These are phyloP conservation scores for Callospermophilus lateralis DNA, from an alignment of 2,113 vertebrate species.

Conservation along the genomic window DNA sequence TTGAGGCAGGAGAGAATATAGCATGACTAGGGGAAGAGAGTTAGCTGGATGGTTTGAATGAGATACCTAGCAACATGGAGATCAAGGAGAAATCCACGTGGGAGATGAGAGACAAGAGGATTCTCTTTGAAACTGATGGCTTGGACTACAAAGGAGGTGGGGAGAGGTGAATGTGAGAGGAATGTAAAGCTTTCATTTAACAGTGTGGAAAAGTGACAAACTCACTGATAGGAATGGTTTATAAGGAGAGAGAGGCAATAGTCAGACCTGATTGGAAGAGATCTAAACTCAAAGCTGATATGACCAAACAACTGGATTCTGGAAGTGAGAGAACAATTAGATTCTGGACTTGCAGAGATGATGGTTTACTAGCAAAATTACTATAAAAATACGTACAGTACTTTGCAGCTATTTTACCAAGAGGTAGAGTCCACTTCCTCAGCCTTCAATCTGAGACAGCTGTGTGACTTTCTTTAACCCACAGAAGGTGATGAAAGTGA, in stretches of 20 bases:
- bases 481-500: not conserved
- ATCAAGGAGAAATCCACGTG: not conserved
- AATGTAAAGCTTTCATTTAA: not conserved
- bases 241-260: not conserved
- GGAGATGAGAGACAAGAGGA: not conserved
- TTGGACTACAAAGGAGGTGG: not conserved
- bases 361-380: not conserved
- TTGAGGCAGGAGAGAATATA: not conserved
- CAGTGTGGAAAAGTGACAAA: not conserved
- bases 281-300: not conserved
- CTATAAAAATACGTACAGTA: not conserved
- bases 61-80: not conserved
- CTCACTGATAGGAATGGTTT: not conserved
- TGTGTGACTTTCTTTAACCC: not conserved
- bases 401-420: not conserved
- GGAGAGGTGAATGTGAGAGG: not conserved
- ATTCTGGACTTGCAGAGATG: not conserved
- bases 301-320: not conserved
- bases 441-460: not conserved
- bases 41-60: not conserved
- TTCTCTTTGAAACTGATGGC: not conserved
- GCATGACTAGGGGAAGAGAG: not conserved
- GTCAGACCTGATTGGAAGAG: not conserved
- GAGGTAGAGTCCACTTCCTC: not conserved
- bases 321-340: no score